Evolutionary conservation across 1,140 invertebrate genomes (phyloP), one percentile per base, ranked within the genome.

Genomic region (Chymomyza costata): DNA sequence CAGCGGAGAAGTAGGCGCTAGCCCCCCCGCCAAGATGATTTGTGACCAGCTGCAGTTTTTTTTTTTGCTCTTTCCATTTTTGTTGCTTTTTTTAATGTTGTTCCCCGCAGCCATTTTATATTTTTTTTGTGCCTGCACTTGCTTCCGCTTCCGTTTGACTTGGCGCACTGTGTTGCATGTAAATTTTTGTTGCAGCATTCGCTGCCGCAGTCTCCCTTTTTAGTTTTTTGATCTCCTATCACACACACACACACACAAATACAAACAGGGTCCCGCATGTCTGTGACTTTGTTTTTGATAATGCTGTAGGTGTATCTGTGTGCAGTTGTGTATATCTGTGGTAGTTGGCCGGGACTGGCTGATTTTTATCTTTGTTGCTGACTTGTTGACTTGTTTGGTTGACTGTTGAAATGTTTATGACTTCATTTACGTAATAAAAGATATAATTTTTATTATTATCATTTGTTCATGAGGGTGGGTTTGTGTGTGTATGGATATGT

Each of bases 341-440:
- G 41, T 38, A 40, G 30, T 6, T 37, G 34, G 50, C 50, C 31
- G 48, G 58, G 67, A 80, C 62, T 76, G 66, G n/a, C 50, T 71
- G 71, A 76, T 76, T 78, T n/a, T 67, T 69, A 76, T 76, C 71
- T 78, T 43, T 66, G 66, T 61, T 71, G 71, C 69, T 76, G 71
- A 76, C 71, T 76, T 78, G 71, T 80, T 76, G 70, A 76, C 70
- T 78, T 70, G 61, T 44, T 44, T 73, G 63, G 71, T 66, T 71
- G 64, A 76, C 66, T 71, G 58, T 56, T 53, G 73, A 70, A 71
- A 59, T 76, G 71, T 78, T 76, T 76, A 78, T 71, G 66, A 67
- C 71, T 78, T 76, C 71, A 76, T 80, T 76, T 69, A 80, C 71
- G 71, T 76, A 78, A 76, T 76, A 78, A 76, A 76, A 59, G 58